A percentile compares a stretch with the other conserved stretches of the same genome.
Evolutionary conservation across 2,797 vertebrate species (phyloP).

Genomic region (Yasuhikotakia modesta): DNA sequence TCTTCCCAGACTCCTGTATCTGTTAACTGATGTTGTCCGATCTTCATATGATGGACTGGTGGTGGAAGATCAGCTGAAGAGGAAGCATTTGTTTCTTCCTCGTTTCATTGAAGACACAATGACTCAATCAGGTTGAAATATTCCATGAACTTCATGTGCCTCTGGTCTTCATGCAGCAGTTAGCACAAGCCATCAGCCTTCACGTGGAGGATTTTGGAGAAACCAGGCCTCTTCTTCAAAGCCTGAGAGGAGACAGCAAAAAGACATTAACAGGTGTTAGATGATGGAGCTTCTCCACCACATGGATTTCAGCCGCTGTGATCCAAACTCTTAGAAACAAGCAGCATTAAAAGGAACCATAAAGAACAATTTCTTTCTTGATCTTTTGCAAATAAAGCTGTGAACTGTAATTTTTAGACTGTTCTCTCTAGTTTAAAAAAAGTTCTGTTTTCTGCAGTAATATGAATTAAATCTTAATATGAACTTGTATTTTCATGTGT

Average conservation of each 20-base stretch:
- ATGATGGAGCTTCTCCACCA: not conserved
- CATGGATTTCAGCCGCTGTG: not conserved
- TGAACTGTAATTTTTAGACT: too few relatives aligned
- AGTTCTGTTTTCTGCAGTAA: too few relatives aligned
- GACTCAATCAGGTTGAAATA: slow-evolving; percentile 59
- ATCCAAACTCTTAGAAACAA: not conserved
- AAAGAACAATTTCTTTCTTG: too few relatives aligned
- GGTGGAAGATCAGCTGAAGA: slow-evolving; percentile 47
- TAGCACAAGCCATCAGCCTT: slow-evolving; percentile 91
- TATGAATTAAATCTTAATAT: too few relatives aligned
- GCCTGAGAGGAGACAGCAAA: slow-evolving; percentile 76
- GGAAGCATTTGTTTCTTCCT: slow-evolving; percentile 49
- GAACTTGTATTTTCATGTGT: too few relatives aligned
- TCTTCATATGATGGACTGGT: slow-evolving; percentile 26
- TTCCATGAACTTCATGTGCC: slow-evolving; percentile 45
- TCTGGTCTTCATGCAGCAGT: slow-evolving; percentile 63
- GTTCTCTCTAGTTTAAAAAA: too few relatives aligned
- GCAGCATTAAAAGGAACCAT: too few relatives aligned
- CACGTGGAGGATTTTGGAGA: slow-evolving; percentile 98
- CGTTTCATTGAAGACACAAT: slow-evolving; percentile 56
- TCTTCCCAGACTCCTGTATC: slow-evolving; percentile 30
- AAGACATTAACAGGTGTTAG: not conserved
- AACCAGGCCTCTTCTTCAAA: slow-evolving; percentile 93
- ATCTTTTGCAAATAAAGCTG: too few relatives aligned
- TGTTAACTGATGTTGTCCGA: slow-evolving; percentile 11